Base-by-base conservation (phyloP, 1,140 invertebrate genomes). In the Zaprionus africanus region DNA sequence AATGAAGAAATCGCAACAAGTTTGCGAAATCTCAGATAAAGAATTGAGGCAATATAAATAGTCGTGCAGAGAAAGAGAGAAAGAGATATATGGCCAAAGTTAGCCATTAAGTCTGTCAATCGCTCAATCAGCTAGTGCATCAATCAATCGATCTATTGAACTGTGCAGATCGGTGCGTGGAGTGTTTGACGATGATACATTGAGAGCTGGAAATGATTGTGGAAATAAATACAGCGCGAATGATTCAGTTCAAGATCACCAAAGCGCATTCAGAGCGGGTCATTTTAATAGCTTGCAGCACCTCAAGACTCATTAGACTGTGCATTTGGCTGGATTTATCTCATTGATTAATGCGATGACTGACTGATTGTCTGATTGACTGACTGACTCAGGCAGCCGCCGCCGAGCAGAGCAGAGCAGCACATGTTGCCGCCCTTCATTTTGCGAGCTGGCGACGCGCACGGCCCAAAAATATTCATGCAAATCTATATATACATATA, bases 41-140 rank as follows among this genome's bases (percentile, higher is more conserved):
- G 84, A 67, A 84, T 88, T 79, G 59, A 78, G 85, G 68, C 78
- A 84, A 76, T 84, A 90, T 71, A 88, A 90, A 88, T 88, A 88
- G 84, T 62, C 53, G 73, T 81, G 26, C 76, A 81, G 65, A 76
- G 69, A 71, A 69, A 65, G 60, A 81, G 65, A 76, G 69, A 71
- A 69, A 84, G 46, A 66, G 74, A 67, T 63, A 67, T 64, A 51
- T 67, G 56, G 66, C n/a, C 73, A 67, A 57, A 74, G 36, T 65
- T 63, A 71, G 65, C 41, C 58, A 54, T 36, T 56, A 41, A 36
- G 54, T 59, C 53, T 51, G 75, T 57, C 51, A 60, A 36, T 31
- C 28, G 22, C 9, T 64, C 63, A 65, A 22, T 54, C 63, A 17
- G 19, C 24, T 53, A 28, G 15, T 43, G 4, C 51, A 53, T 22